Conservation (phyloP, 2,888 invertebrate species). For the Protophormia terraenovae region DNA sequence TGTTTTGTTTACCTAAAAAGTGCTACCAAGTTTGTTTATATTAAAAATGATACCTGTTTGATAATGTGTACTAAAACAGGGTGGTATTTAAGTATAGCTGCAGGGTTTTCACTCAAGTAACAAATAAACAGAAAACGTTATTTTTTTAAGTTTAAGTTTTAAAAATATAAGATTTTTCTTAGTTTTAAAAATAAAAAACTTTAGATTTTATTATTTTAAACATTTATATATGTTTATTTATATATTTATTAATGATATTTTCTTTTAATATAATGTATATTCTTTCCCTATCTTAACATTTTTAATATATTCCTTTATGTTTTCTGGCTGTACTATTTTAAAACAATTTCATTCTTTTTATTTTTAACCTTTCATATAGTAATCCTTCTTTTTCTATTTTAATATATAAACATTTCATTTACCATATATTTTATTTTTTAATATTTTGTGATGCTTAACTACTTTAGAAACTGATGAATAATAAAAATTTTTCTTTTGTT, state of each 20-base stretch:
- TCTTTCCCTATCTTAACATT: constrained; percentile 54
- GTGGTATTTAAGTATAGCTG: not conserved
- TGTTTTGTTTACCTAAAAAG: too few relatives aligned
- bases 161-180: too few relatives aligned
- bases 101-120: not conserved
- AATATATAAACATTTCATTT: constrained; percentile 49
- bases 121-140: too few relatives aligned
- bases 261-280: constrained; percentile 43
- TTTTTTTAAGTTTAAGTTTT: too few relatives aligned
- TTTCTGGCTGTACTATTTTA: constrained; percentile 11
- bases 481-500: constrained; percentile 51
- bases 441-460: constrained; percentile 46
- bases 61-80: not conserved
- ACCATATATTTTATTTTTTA: not conserved
- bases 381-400: constrained; percentile 29
- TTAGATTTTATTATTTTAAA: constrained; percentile 55
- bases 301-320: constrained; percentile 12
- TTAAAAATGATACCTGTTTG: not conserved
- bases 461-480: constrained; percentile 69
- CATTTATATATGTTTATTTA: constrained; percentile 54
- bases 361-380: constrained; percentile 41
- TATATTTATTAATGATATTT: constrained; percentile 58
- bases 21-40: not conserved
- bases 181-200: too few relatives aligned
- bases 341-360: not conserved